Evolutionary conservation across 2,888 invertebrate genomes (phyloP), one percentile per base, ranked within the genome.

Genomic region (Diloba caeruleocephala): DNA sequence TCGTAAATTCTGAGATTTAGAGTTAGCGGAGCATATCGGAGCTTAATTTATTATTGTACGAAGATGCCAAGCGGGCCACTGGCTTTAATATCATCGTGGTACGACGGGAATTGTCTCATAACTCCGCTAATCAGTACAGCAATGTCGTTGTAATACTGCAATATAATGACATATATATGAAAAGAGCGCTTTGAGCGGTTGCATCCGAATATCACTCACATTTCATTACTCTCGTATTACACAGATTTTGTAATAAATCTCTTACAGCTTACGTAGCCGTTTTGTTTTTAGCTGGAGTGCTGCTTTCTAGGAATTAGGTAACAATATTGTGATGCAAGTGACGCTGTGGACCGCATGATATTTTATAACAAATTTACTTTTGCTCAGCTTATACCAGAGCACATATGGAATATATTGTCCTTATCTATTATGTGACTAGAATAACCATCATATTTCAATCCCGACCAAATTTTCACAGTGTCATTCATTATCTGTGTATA

Each of bases 1-100:
- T 79, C 81, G 76, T 87, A 84, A 85, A 85, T 82, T 81, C 48
- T 71, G 70, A 76, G 76, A 74, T 82, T 84, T 80, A 82, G 77
- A 76, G 69, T 71, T 68, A 78, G 73, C 66, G 39, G 52, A 57
- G 58, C 72, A 60, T 70, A 71, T 74, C 57, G 55, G 50, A 54
- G 60, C 59, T 67, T 73, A 75, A 78, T 76, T 77, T 79, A 79
- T 81, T 76, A 63, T 71, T 57, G 64, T 58, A 65, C 36, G 28
- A 49, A 59, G 70, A 64, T 78, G 81, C 78, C 81, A 81, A 81
- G 55, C 69, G 48, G 65, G 59, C 66, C 66, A 71, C 63, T 55
- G 39, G 58, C 59, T 49, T 33, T 64, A 62, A 59, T 58, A 56
- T 57, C 52, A 54, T 41, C 45, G 17, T 46, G 14, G 17, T 44